These are phyloP conservation scores for Acipenser oxyrinchus DNA, from an alignment of 2,797 vertebrate species.

Conservation along the genomic window DNA sequence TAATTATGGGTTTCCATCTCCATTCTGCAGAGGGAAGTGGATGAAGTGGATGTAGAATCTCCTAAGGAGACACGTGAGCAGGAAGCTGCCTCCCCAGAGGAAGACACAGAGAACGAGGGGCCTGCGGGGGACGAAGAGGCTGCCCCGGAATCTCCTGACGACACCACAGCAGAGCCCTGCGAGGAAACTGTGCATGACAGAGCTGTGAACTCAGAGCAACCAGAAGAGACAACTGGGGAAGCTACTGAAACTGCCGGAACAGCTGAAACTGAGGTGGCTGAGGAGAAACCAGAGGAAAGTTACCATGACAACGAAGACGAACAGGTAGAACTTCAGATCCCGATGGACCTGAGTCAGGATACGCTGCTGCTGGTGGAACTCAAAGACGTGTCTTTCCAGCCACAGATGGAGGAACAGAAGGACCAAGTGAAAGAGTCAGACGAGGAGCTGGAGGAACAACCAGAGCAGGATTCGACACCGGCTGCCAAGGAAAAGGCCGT, in stretches of 20 bases:
- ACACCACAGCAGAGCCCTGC: neutral
- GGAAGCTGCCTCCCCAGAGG: neutral
- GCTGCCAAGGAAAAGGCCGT: constrained; percentile 40
- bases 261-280: constrained; percentile 2
- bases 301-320: constrained; percentile 42
- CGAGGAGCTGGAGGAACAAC: constrained; percentile 41
- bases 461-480: constrained; percentile 32
- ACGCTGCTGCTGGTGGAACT: constrained; percentile 54
- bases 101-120: neutral
- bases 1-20: neutral
- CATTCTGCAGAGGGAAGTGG: neutral
- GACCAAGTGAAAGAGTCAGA: constrained; percentile 50
- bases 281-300: neutral
- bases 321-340: constrained; percentile 30
- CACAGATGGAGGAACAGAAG: constrained; percentile 44
- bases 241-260: neutral
- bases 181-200: neutral
- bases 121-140: neutral
- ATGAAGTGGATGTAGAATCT: neutral
- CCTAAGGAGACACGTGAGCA: neutral
- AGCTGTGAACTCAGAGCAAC: neutral
- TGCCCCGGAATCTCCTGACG: neutral
- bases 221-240: neutral
- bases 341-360: constrained; percentile 42
- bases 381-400: constrained; percentile 51